Base-by-base conservation (phyloP, 2,113 vertebrate species). In the Melozone crissalis region DNA sequence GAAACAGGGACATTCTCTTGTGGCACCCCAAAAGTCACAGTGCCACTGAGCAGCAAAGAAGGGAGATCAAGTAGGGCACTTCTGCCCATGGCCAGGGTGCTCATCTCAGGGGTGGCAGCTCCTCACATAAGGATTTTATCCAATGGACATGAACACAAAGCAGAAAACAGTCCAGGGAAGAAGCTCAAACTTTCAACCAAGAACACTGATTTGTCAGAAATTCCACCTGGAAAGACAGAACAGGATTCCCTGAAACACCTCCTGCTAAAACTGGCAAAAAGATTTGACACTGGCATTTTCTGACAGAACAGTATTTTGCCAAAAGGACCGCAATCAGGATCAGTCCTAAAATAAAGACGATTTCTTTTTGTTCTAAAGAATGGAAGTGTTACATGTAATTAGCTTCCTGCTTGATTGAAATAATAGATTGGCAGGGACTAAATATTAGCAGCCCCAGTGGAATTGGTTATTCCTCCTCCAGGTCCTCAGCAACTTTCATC, bases 121-220 rank as follows among this genome's bases (percentile, higher is more conserved):
- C 33, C 35, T 65, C 18, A 13, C 10, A 30, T 0, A 2, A 4
- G 13, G 9, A 33, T 73, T 77, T 80, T 33, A 73, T 13, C 27
- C 35, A 59, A 35, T 0, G 9, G 19, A 37, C 7, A 10, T 0
- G 0, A 84, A 75, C 0, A 0, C 8, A 73, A 77, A 92, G 33
- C 3, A 46, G 18, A 43, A 41, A 89, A 49, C 3, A 52, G 9
- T 7, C 22, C 51, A 79, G 28, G 52, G 51, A 73, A 92, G 10
- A 73, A 72, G 58, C 2, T 41, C 62, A 44, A n/a, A 68, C 10
- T 52, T 80, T 54, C 76, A 79, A 16, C 30, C 19, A 49, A 62
- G n/a, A 90, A 23, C 10, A 21, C 11, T 3, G 47, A 35, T 31
- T 37, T 46, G 57, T 71, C 55, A 89, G 51, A 58, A 80, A 73